Base-by-base conservation (phyloP, 2,888 invertebrate species). In the Tinea pellionella region DNA sequence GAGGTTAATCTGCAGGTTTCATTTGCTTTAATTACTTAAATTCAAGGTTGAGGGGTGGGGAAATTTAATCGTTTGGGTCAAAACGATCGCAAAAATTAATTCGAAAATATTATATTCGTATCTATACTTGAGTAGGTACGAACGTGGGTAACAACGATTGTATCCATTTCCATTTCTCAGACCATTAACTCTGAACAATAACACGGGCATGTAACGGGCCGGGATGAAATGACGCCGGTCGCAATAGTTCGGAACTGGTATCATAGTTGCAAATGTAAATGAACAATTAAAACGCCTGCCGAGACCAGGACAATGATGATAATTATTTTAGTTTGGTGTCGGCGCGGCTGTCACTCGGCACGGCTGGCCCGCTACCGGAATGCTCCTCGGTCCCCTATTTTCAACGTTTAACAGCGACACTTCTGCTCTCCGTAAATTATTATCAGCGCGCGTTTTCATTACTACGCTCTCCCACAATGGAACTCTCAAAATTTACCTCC, bases 261-360 rank as follows among this genome's bases (percentile, higher is more conserved):
- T 85, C 84, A 85, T 85, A 78, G 85, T 78, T 81, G 83, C 82
- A 83, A 86, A 86, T 87, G 84, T 86, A 86, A 86, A 87, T 87
- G 86, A 86, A 87, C 87, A 87, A 86, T 87, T 87, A 86, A 85
- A 87, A 74, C 78, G 80, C 78, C 78, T 77, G 79, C 80, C 79
- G 80, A 77, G 80, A 78, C 82, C 80, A 74, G 78, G 79, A 84
- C 86, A 85, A 85, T 85, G 83, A 86, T 84, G 80, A 87, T 87
- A 86, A 87, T 86, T 87, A 87, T 87, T 87, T 87, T 83, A 87
- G 87, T 86, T 86, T 74, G 84, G 73, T 80, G 85, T 81, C 83
- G 78, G 74, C 80, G 76, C 75, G 78, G 78, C 71, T 76, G 83
- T 82, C 84, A 80, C 74, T 77, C 78, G 75, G 60, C 53, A 76